These are phyloP conservation scores for Apogon hyalosoma DNA, from an alignment of 2,797 vertebrate species.

Conservation along the genomic window DNA sequence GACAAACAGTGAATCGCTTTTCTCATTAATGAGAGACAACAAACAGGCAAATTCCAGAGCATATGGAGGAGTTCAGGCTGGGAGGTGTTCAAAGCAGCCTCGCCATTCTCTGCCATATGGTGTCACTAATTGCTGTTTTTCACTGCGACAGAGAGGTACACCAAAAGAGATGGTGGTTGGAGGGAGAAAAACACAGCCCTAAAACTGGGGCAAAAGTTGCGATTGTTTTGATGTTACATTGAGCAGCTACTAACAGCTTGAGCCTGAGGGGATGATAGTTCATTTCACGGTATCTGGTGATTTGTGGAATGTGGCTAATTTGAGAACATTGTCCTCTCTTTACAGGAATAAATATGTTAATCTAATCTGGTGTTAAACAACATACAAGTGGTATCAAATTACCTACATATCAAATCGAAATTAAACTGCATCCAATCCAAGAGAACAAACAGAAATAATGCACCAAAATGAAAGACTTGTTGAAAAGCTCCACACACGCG, in stretches of 20 bases:
- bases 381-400: constrained; percentile 26
- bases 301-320: constrained; percentile 50
- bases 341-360: constrained; percentile 37
- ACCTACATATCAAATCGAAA: constrained; percentile 25
- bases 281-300: constrained; percentile 56
- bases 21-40: constrained; percentile 80
- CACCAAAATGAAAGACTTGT: constrained; percentile 8
- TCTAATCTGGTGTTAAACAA: constrained; percentile 46
- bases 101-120: constrained; percentile 83
- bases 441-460: constrained; percentile 12
- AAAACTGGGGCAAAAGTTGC: constrained; percentile 76
- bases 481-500: constrained; percentile 9
- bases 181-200: constrained; percentile 50
- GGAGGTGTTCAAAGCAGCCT: constrained; percentile 83
- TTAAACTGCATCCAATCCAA: not conserved
- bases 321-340: constrained; percentile 36
- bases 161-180: constrained; percentile 65
- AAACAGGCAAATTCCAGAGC: constrained; percentile 82
- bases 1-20: constrained; percentile 57
- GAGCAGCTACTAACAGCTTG: constrained; percentile 38
- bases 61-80: constrained; percentile 85
- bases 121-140: constrained; percentile 85
- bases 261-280: constrained; percentile 48
- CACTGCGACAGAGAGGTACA: constrained; percentile 71
- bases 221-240: constrained; percentile 64